These are phyloP conservation scores for Leptodirus hochenwartii DNA, from an alignment of 2,888 invertebrate species.

Conservation along the genomic window DNA sequence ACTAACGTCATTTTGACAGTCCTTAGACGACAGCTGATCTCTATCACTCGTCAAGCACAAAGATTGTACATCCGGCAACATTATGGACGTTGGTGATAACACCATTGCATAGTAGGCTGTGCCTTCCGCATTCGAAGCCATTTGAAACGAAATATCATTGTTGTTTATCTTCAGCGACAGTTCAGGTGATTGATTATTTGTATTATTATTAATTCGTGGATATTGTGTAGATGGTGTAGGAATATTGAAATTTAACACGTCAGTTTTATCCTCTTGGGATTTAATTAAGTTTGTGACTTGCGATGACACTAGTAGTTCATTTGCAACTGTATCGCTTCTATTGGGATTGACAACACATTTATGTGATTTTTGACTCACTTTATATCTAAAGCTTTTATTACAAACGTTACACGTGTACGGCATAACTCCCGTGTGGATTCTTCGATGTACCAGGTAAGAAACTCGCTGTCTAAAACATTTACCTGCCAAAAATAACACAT, in stretches of 20 bases:
- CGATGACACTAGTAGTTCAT: no score
- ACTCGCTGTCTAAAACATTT: constrained; percentile 76
- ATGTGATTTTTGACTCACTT: constrained; percentile 70
- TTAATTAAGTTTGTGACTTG: no score
- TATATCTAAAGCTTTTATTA: constrained; percentile 66
- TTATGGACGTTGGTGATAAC: constrained; percentile 26
- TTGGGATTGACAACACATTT: constrained; percentile 48
- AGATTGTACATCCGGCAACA: constrained; percentile 37
- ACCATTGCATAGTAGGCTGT: constrained; percentile 29
- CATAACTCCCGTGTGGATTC: constrained; percentile 74
- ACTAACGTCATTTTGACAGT: constrained; percentile 9
- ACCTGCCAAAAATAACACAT: constrained; percentile 30
- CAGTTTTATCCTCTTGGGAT: no score
- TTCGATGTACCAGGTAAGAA: constrained; percentile 65
- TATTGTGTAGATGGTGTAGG: no score
- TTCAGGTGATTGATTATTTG: no score
- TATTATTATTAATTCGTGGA: no score
- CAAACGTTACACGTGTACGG: constrained; percentile 70
- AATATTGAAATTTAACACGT: no score
- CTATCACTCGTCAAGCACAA: constrained; percentile 37
- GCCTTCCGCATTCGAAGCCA: constrained; percentile 13
- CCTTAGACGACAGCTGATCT: constrained; percentile 9
- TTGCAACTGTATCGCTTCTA: no score
- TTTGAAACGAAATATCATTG: constrained; percentile 8
- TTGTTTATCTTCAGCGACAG: no score